phyloP scores from a whole-genome alignment of 2,113 vertebrate species.

The Pangasianodon hypophthalmus region DNA sequence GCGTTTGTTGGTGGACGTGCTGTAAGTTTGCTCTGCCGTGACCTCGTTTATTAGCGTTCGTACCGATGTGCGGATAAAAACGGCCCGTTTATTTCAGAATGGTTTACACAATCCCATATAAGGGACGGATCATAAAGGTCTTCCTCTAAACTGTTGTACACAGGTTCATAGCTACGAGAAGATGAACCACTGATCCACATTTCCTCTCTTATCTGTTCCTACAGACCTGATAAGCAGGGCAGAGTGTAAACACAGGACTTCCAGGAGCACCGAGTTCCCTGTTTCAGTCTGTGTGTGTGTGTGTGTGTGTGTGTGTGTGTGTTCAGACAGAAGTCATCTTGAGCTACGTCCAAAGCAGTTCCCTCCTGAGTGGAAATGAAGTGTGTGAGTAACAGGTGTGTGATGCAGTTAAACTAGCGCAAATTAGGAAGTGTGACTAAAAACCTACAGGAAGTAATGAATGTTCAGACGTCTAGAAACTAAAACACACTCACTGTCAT shows the following conservation, averaged over 20 bases:
- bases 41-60: neutral
- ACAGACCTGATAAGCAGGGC: conserved; percentile 5
- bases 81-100: neutral
- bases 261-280: conserved; percentile 60
- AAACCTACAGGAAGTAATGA: neutral
- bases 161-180: neutral
- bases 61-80: neutral
- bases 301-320: neutral
- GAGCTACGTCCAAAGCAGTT: neutral
- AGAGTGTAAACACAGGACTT: conserved; percentile 68
- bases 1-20: neutral
- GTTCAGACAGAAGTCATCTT: neutral
- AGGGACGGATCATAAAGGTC: neutral
- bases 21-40: neutral
- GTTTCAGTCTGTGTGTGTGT: neutral
- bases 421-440: neutral
- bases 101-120: neutral
- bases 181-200: conserved; percentile 17
- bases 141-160: neutral
- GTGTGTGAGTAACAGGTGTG: neutral
- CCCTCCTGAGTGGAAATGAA: conserved; percentile 6
- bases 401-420: neutral
- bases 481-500: too few relatives aligned
- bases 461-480: neutral
- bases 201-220: conserved; percentile 22